phyloP scores from a whole-genome alignment of 2,888 invertebrate species.

The Caenorhabditis sp. region DNA sequence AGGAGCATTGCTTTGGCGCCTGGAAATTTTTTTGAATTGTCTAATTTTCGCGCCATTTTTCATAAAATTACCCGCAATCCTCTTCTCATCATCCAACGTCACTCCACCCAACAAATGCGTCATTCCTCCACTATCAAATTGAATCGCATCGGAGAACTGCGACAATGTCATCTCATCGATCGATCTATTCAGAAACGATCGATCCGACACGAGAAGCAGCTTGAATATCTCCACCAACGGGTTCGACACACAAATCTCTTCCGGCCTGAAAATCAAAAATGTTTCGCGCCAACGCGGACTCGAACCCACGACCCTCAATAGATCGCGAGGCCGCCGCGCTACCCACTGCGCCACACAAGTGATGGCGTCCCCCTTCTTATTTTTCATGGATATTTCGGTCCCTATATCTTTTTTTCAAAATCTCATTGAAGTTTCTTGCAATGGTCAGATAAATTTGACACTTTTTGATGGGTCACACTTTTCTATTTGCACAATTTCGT shows the following conservation, averaged over 20 bases:
- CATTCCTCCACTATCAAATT: constrained; percentile 64
- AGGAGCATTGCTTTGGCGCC: constrained; percentile 69
- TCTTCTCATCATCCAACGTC: constrained; percentile 56
- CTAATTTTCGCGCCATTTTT: neutral
- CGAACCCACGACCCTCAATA: no score
- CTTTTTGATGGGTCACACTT: no score
- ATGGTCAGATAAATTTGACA: no score
- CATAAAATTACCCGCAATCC: constrained; percentile 42
- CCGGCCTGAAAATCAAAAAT: constrained; percentile 41
- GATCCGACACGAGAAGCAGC: constrained; percentile 60
- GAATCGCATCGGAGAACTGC: constrained; percentile 63
- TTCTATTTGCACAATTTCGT: no score
- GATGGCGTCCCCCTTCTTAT: no score
- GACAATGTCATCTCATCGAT: constrained; percentile 66
- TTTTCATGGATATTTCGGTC: no score
- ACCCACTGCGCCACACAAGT: no score
- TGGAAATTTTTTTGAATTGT: constrained; percentile 13
- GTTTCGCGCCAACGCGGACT: no score
- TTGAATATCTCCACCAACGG: constrained; percentile 69
- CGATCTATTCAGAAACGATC: constrained; percentile 55
- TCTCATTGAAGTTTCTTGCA: no score
- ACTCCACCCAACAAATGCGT: constrained; percentile 67
- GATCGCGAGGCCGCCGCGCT: no score
- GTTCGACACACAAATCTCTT: constrained; percentile 69
- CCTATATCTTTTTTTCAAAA: no score